Base-by-base conservation (phyloP, 1,140 invertebrate genomes). In the Pseudomyrmex pallidus region DNA sequence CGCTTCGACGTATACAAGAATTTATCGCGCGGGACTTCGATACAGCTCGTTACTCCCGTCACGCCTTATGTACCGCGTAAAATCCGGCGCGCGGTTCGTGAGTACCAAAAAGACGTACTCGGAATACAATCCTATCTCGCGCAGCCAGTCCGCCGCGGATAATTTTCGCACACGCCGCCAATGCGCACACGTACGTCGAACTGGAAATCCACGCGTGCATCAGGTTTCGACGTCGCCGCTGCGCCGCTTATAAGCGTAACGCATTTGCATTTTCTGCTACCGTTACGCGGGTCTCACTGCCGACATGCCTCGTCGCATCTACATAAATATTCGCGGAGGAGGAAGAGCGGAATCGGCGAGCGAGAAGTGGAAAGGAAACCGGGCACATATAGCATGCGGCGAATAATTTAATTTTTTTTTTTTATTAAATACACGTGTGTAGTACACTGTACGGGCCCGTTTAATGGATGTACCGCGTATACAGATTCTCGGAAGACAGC, bases 191-290 rank as follows among this genome's bases (percentile, higher is more conserved):
- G 15, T 25, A 64, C 52, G n/a, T 66, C 72, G 70, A 76, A 78
- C 59, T 76, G 86, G 86, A 85, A 85, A 86, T 52, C 59, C 57
- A 50, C 59, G 59, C 59, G 61, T 80, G 85, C 56, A 56, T 87
- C 63, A 46, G 35, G 48, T n/a, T 73, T 77, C 70, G n/a, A 48
- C 12, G 52, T 44, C 62, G 64, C 80, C 61, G 83, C 74, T 76
- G 84, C 9, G 84, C 9, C 68, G 86, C 76, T 90, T 89, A 70
- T 78, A 84, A 91, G 84, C 84, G 88, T 63, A 87, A 85, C 85
- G 82, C 87, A 92, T 92, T 92, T 89, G 86, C 91, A 92, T 92
- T 91, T 78, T 78, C 85, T 82, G 85, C 91, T 91, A 90, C 90
- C 91, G 91, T 91, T 92, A 91, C 84, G 83, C 64, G 22, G 0